Percentiles rank a stretch among this genome's conserved stretches.
phyloP scores from a whole-genome alignment of 2,113 vertebrate genomes.

The Rana temporaria region DNA sequence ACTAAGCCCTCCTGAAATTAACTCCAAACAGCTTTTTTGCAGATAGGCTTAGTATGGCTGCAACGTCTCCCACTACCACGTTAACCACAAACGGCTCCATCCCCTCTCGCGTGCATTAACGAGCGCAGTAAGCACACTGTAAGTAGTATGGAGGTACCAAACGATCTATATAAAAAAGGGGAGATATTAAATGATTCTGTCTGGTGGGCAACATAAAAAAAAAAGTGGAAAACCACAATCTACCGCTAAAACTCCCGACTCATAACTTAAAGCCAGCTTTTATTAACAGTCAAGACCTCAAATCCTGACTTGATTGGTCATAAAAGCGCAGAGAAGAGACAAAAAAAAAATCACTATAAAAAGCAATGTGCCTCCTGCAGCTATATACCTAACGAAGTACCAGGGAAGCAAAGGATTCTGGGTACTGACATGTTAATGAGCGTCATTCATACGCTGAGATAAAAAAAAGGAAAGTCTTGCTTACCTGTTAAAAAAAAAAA shows the following conservation, averaged over 20 bases:
- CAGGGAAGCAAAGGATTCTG: background rate
- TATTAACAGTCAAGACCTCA: conserved; percentile 50
- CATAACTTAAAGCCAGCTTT: conserved; percentile 23
- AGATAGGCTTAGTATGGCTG: background rate
- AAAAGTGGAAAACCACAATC: background rate
- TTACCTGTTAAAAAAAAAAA: background rate
- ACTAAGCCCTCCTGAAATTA: conserved; percentile 1
- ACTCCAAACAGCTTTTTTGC: background rate
- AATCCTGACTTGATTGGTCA: conserved; percentile 48
- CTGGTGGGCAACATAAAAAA: background rate
- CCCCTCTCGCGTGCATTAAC: background rate
- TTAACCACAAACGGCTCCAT: too few species aligned
- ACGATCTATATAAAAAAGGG: background rate
- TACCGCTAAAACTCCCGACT: background rate
- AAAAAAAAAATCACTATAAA: conserved; percentile 21
- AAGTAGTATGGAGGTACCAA: background rate
- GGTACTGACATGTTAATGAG: conserved; percentile 1
- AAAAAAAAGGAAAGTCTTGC: background rate
- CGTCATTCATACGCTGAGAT: background rate
- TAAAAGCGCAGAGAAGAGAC: conserved; percentile 2
- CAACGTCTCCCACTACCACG: background rate
- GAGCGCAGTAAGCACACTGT: background rate
- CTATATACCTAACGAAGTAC: background rate
- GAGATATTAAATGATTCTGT: background rate
- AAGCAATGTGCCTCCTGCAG: background rate